Conservation (phyloP, 2,113 vertebrate species). For the Pampusana beccarii region DNA sequence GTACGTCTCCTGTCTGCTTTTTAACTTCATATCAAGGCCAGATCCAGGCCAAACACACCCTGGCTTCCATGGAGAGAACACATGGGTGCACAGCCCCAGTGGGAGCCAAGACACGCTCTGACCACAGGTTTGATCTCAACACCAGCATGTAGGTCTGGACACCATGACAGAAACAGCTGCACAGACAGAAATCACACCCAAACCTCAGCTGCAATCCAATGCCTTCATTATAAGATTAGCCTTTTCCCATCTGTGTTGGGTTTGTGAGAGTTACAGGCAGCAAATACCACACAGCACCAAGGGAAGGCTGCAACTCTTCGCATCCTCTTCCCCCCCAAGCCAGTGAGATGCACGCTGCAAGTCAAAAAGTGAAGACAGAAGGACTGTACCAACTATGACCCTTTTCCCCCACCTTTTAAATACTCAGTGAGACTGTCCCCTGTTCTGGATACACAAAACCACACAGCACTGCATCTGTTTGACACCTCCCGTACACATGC, state of each 20-base stretch:
- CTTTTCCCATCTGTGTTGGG: neutral
- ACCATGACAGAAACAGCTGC: neutral
- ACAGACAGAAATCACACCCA: neutral
- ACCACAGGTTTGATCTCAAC: neutral
- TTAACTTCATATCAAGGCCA: neutral
- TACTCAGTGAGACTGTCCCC: neutral
- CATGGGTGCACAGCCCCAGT: rapidly evolving
- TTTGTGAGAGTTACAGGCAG: neutral
- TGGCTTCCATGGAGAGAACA: neutral
- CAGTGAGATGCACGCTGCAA: neutral
- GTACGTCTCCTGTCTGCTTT: neutral
- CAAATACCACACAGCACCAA: neutral
- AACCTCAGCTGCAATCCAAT: neutral
- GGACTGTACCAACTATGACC: neutral
- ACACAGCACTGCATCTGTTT: rapidly evolving
- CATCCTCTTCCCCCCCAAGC: neutral
- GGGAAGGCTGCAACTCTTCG: rapidly evolving
- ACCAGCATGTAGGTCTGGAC: neutral
- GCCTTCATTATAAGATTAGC: neutral
- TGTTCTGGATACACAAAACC: neutral
- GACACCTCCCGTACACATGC: neutral
- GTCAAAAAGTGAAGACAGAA: neutral
- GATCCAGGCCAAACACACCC: neutral
- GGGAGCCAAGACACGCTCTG: neutral
- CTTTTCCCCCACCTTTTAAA: neutral